These are phyloP conservation scores for Parnassius orleans DNA, from an alignment of 2,888 invertebrate genomes.

Conservation along the genomic window DNA sequence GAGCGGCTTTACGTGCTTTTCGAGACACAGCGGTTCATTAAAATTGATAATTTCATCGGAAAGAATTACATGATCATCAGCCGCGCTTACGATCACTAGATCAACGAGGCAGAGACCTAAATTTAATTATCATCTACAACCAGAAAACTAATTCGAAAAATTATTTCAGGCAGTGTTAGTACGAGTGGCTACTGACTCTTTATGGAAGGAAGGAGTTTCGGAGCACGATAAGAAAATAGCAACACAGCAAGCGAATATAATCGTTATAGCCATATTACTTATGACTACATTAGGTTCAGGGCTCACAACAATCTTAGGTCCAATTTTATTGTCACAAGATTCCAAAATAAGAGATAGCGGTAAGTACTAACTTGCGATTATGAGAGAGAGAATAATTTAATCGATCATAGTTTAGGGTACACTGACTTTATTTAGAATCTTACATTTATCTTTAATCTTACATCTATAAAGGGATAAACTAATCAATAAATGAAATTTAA, in stretches of 20 bases:
- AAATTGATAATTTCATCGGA: too few species aligned
- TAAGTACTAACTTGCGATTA: constrained; percentile 34
- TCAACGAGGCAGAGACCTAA: background rate
- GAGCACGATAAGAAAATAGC: constrained; percentile 60
- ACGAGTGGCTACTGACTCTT: constrained; percentile 66
- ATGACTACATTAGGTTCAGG: constrained; percentile 66
- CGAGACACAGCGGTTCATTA: too few species aligned
- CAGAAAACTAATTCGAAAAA: constrained; percentile 27
- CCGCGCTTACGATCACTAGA: too few species aligned
- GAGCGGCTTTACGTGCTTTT: too few species aligned
- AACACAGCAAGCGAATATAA: constrained; percentile 67
- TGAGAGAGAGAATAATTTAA: too few species aligned
- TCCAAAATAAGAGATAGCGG: constrained; percentile 66
- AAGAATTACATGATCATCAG: too few species aligned
- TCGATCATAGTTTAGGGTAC: too few species aligned
- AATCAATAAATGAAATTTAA: too few species aligned
- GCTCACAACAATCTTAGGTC: constrained; percentile 65
- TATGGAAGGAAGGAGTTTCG: constrained; percentile 56
- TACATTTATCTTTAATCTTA: too few species aligned
- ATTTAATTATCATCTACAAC: constrained; percentile 20
- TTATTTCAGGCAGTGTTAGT: constrained; percentile 71
- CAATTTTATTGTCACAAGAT: constrained; percentile 63
- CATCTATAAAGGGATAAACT: too few species aligned
- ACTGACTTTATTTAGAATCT: too few species aligned
- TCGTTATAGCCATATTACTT: constrained; percentile 69